Evolutionary conservation across 2,797 vertebrate genomes (phyloP).

Genomic region (Vireo griseus): DNA sequence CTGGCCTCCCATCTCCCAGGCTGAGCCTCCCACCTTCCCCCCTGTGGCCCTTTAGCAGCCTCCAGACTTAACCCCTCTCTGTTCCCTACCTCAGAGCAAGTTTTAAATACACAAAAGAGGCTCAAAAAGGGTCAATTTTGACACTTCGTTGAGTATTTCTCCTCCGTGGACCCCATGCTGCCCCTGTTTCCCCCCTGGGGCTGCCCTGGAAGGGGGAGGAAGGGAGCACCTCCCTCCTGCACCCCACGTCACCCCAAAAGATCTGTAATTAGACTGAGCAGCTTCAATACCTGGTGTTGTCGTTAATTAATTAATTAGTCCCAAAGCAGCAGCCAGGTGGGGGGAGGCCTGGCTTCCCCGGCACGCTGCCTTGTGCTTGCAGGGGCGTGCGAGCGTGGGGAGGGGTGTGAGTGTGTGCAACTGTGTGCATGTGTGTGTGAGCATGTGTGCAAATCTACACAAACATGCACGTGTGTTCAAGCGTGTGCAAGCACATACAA

Average conservation of each 20-base stretch:
- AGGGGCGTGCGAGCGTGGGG: rapidly evolving
- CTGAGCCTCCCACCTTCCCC: not conserved
- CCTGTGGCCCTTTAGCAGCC: not conserved
- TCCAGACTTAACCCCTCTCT: not conserved
- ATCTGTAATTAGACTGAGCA: not conserved
- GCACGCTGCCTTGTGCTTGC: rapidly evolving
- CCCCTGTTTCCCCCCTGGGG: not conserved
- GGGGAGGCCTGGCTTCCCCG: rapidly evolving
- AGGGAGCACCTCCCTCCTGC: too few relatives aligned
- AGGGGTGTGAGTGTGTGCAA: not conserved
- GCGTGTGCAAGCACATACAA: rapidly evolving
- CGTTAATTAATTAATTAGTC: not conserved
- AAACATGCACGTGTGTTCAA: rapidly evolving
- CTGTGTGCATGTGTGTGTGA: rapidly evolving
- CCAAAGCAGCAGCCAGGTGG: not conserved
- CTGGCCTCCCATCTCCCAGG: too few relatives aligned
- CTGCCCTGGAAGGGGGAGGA: too few relatives aligned
- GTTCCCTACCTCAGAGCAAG: rapidly evolving
- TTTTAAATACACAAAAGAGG: not conserved
- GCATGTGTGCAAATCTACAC: not conserved
- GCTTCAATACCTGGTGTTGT: not conserved
- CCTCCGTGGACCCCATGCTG: rapidly evolving
- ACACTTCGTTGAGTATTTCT: rapidly evolving
- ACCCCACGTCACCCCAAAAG: rapidly evolving
- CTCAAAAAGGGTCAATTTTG: not conserved